Evolutionary conservation across 2,888 invertebrate species (phyloP), one percentile per base, ranked within the genome.

Genomic region (Harpagoxenus sublaevis): DNA sequence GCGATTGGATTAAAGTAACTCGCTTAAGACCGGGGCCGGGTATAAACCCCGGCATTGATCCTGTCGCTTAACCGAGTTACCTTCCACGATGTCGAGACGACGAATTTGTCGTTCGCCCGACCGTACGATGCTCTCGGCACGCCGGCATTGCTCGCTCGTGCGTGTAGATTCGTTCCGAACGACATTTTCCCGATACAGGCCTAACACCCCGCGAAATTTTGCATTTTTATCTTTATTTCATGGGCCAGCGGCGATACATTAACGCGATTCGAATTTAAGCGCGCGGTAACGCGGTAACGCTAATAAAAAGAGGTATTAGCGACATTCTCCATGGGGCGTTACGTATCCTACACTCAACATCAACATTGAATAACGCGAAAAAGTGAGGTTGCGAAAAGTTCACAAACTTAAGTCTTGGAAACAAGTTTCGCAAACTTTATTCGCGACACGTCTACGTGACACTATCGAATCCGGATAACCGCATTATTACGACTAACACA

Each of bases 1-100:
- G 90, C 86, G 83, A 90, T 91, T 91, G 89, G 89, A 91, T 91
- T 91, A 91, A 90, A 90, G 90, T 90, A 90, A 90, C 89, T 90
- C 88, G 89, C 86, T 90, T 90, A 90, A 90, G 89, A 89, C 86
- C 86, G 53, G 81, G 84, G 81, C 90, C 73, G 60, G 86, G 87
- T 88, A 84, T 89, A 90, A 90, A 90, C 87, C 89, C 87, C 89
- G 86, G 84, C 91, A 90, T 90, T 90, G 90, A 90, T 89, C 87
- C 90, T 87, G 89, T 89, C 90, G 89, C 85, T 89, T 89, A 90
- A 86, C 87, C 82, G 79, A 74, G 63, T 89, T 85, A 85, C 70
- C 84, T 85, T 83, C 75, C 78, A 70, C 77, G 84, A 73, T 65
- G 84, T 55, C 77, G 83, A 65, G 57, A 83, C 70, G 79, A 75